Evolutionary conservation across 2,888 invertebrate species (phyloP), one percentile per base, ranked within the genome.

Genomic region (Marronus borbonicus): DNA sequence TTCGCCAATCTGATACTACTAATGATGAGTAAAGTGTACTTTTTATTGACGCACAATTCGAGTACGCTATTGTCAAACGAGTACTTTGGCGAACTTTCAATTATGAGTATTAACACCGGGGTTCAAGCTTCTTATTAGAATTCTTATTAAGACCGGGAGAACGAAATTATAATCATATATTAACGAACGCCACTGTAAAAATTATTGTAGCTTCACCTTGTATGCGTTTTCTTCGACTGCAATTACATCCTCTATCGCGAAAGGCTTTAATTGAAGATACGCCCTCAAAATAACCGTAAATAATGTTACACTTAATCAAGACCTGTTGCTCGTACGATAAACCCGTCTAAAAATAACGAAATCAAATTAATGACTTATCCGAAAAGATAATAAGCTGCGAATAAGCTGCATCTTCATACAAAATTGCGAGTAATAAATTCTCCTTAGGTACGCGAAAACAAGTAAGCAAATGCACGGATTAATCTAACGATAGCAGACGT

Each of bases 301-400:
- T 70, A 8, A 28, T 10, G 20, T 31, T 55, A 8, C 36, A 70
- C n/a, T 55, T 55, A 12, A 58, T 58, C 58, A 44, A 39, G 58
- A 72, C 58, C 72, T 58, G 58, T 31, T 17, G 17, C 36, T 72
- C 20, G 20, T 36, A 58, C 20, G 72, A 72, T 72, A 72, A 72
- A 72, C 58, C 1, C 36, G 55, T 20, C 72, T 72, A 72, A 72
- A 72, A 72, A 72, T 72, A 72, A 58, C 72, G 14, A 36, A 72
- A 20, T 72, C 39, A 72, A 58, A 58, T 72, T 72, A 58, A 24
- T 31, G 72, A 3, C 49, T 72, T 72, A 72, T 72, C 72, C 55
- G 20, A 44, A n/a, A 39, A 58, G 72, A 72, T 72, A 72, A 72
- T 17, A 17, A 17, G 17, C 58, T 58, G 17, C 5, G 36, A 39